Evolutionary conservation across 1,140 invertebrate genomes (phyloP), one percentile per base, ranked within the genome.

Genomic region (Chironomus tepperi): DNA sequence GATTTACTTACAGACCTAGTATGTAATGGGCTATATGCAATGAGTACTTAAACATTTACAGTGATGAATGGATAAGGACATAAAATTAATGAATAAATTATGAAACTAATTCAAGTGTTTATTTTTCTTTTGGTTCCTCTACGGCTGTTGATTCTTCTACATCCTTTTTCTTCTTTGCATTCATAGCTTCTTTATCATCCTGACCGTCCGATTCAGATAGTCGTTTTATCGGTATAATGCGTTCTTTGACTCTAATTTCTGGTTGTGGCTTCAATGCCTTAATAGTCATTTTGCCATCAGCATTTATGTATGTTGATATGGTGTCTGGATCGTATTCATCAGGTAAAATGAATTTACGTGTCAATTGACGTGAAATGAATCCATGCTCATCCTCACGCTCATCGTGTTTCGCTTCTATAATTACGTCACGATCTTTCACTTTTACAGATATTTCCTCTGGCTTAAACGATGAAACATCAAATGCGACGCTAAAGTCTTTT

Each of bases 401-500:
- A 76, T 88, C 86, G 78, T 88, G 87, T 79, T 86, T 87, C 0
- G 84, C 88, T 75, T 85, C 82, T 7, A 89, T 82, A 18, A 87
- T 82, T 9, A 89, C 79, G 85, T 21, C 74, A 24, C 47, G 42
- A 42, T 74, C 74, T 75, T 86, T 83, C 9, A 78, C 77, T 75
- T 83, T 84, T 7, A 91, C 87, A 42, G 81, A 86, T 21, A 92
- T 86, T 79, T 91, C 89, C 57, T 90, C 87, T 0, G 90, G 89
- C 74, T 86, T 86, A 80, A 90, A 91, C 8, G 47, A 57, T 15
- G 47, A 57, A n/a, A 57, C 47, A 57, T 57, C 47, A 57, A 57
- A n/a, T 5, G 47, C 47, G 12, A 57, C 47, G 1, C 12, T n/a
- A 15, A 57, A 57, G 3, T 57, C 47, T 15, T 57, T 57, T 34